These are phyloP conservation scores for Columbina picui DNA, from an alignment of 2,113 vertebrate genomes.

Conservation along the genomic window DNA sequence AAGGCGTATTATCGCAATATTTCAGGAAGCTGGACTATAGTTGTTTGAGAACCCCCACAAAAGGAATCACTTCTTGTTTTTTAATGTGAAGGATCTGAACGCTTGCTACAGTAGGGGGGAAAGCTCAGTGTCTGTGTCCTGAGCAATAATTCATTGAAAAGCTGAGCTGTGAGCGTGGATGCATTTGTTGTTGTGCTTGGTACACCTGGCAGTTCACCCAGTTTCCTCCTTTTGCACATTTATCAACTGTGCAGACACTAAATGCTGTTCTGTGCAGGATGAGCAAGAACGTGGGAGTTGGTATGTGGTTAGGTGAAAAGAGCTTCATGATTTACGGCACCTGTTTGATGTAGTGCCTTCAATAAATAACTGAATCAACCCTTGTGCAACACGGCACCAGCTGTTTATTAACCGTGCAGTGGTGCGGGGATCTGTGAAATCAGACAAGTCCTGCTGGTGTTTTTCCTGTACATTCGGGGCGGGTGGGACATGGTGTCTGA, in stretches of 20 bases:
- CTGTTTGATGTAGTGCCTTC: not conserved
- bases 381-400: not conserved
- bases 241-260: not conserved
- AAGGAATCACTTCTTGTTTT: not conserved
- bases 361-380: not conserved
- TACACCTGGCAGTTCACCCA: not conserved
- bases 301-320: not conserved
- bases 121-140: not conserved
- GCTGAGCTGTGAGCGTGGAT: not conserved
- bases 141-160: rapidly evolving
- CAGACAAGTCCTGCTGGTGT: not conserved
- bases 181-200: not conserved
- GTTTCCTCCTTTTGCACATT: not conserved
- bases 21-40: rapidly evolving
- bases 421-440: not conserved
- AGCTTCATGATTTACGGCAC: not conserved
- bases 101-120: not conserved
- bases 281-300: not conserved
- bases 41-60: not conserved
- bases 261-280: not conserved
- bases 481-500: not conserved
- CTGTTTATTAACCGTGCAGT: conserved; percentile 33
- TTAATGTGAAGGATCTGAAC: not conserved
- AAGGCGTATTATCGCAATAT: not conserved
- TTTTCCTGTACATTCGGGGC: rapidly evolving